A percentile compares a stretch with the other conserved stretches of the same genome.
Evolutionary conservation across 2,797 vertebrate species (phyloP).

Genomic region (Notoglanidium macrostoma): DNA sequence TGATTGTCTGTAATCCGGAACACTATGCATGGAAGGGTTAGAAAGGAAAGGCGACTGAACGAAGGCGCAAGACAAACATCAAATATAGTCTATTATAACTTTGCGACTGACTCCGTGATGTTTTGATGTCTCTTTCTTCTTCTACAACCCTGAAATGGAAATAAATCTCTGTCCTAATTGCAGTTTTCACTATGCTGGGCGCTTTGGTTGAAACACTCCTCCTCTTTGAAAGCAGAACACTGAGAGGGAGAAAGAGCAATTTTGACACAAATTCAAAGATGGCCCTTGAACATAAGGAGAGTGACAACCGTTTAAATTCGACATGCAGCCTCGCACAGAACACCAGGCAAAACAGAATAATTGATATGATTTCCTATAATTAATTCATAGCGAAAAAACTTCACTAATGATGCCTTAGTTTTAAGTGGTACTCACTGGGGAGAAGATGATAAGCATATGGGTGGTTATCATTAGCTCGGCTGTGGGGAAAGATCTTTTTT

Average conservation of each 20-base stretch:
- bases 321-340: conserved; percentile 24
- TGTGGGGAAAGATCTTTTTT: conserved; percentile 6
- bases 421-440: conserved; percentile 32
- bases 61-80: conserved; percentile 18
- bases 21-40: background rate
- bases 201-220: conserved; percentile 24
- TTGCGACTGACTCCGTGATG: background rate
- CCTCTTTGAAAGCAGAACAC: conserved; percentile 41
- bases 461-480: conserved; percentile 38
- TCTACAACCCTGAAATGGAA: conserved; percentile 13
- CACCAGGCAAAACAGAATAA: conserved; percentile 48
- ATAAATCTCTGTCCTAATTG: conserved; percentile 40
- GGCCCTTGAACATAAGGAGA: conserved; percentile 45
- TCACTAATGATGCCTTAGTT: conserved; percentile 38
- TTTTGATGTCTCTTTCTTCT: conserved; percentile 21
- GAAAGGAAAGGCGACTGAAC: background rate
- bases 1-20: background rate
- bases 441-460: conserved; percentile 41
- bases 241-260: conserved; percentile 33
- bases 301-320: conserved; percentile 43
- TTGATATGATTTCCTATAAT: conserved; percentile 48
- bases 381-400: conserved; percentile 51
- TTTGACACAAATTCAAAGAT: conserved; percentile 46
- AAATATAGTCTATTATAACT: conserved; percentile 28
- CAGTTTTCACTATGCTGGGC: conserved; percentile 28